Evolutionary conservation across 2,113 vertebrate genomes (phyloP).

Genomic region (Pristiophorus japonicus): DNA sequence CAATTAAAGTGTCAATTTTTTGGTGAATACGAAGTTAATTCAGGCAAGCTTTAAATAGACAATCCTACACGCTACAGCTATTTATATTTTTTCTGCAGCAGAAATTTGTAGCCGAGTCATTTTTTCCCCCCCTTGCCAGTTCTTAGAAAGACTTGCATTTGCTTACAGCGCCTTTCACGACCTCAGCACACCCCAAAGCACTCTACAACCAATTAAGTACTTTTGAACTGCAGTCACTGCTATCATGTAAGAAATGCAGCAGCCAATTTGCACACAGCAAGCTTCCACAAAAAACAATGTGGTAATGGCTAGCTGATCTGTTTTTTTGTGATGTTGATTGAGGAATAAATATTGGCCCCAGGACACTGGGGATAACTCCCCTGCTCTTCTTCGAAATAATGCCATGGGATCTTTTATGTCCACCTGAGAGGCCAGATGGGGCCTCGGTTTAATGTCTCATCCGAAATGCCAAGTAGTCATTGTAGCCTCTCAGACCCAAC

Average conservation of each 20-base stretch:
- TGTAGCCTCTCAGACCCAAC: too few relatives aligned
- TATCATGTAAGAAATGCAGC: neutral
- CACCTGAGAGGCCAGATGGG: neutral
- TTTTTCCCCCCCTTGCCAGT: neutral
- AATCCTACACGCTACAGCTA: neutral
- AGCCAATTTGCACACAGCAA: neutral
- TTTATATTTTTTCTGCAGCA: too few relatives aligned
- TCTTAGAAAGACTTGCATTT: neutral
- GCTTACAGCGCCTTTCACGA: neutral
- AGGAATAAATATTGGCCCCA: neutral
- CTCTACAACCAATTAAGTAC: neutral
- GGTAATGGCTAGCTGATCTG: too few relatives aligned
- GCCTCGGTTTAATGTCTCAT: neutral
- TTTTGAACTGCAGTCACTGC: neutral
- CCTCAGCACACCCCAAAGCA: neutral
- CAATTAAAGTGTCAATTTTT: neutral
- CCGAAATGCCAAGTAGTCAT: too few relatives aligned
- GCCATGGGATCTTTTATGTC: neutral
- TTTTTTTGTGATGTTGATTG: too few relatives aligned
- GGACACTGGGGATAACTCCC: neutral
- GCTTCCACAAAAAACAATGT: neutral
- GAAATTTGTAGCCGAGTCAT: neutral
- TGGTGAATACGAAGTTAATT: neutral
- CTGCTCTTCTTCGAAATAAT: neutral
- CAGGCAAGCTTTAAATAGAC: constrained; percentile 2